Evolutionary conservation across 2,888 invertebrate species (phyloP).

Genomic region (Clitarchus hookeri): DNA sequence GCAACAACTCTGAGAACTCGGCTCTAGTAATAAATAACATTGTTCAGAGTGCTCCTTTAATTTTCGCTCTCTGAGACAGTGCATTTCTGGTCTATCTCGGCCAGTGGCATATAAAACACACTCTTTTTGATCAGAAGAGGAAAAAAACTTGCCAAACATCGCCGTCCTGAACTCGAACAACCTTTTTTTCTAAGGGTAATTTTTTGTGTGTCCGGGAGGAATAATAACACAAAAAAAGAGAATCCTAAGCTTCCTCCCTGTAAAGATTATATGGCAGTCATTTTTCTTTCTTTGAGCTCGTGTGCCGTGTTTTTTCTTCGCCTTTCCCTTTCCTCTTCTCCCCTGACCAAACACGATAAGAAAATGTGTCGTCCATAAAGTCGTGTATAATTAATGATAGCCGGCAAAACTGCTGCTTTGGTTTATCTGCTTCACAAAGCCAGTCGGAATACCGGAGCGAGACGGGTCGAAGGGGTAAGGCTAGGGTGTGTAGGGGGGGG

Average conservation of each 20-base stretch:
- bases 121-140: background rate
- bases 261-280: background rate
- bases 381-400: constrained; percentile 24
- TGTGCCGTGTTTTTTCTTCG: background rate
- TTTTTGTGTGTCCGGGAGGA: constrained; percentile 4
- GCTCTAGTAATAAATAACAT: too few species aligned
- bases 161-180: background rate
- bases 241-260: constrained; percentile 1
- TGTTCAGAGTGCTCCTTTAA: too few species aligned
- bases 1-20: too few species aligned
- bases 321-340: background rate
- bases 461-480: background rate
- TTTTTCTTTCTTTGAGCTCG: constrained; percentile 9
- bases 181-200: background rate
- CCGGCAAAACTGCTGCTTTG: constrained; percentile 23
- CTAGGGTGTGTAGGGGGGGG: background rate
- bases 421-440: constrained; percentile 26
- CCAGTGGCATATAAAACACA: background rate
- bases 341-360: constrained; percentile 25
- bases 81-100: too few species aligned
- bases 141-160: background rate
- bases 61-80: too few species aligned
- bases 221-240: constrained; percentile 6
- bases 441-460: constrained; percentile 19
- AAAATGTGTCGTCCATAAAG: constrained; percentile 26